Evolutionary conservation across 2,797 vertebrate species (phyloP).

Genomic region (Cygnus olor): DNA sequence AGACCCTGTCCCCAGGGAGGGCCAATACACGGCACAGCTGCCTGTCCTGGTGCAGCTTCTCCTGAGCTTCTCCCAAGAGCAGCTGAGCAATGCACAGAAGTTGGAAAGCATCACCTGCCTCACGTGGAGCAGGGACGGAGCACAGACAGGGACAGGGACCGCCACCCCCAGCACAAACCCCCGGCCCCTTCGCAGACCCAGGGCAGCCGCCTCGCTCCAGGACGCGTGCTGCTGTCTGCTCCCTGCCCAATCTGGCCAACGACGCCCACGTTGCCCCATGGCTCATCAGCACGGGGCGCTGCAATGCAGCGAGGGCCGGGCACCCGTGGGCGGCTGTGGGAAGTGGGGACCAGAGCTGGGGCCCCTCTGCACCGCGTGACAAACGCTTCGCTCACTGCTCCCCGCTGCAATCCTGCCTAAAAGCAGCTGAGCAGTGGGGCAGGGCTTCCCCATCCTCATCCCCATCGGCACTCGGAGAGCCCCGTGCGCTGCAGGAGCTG

Average conservation of each 20-base stretch:
- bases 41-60: not conserved
- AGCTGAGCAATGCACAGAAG: not conserved
- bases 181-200: accelerated
- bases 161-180: not conserved
- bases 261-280: accelerated
- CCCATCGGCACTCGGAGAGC: not conserved
- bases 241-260: accelerated
- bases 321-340: not conserved
- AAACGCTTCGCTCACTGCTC: accelerated
- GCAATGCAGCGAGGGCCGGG: accelerated
- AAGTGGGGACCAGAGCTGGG: not conserved
- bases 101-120: not conserved
- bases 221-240: not conserved
- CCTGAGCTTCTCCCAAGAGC: not conserved
- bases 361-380: accelerated
- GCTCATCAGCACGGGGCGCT: accelerated
- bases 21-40: accelerated
- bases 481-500: not conserved
- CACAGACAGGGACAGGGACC: not conserved
- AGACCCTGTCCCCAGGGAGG: not conserved
- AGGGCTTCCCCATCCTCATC: accelerated
- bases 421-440: not conserved
- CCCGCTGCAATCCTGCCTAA: not conserved
- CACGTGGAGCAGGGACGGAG: accelerated
- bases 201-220: too few relatives aligned